Evolutionary conservation across 2,113 vertebrate genomes (phyloP).

Genomic region (Pycnonotus jocosus): DNA sequence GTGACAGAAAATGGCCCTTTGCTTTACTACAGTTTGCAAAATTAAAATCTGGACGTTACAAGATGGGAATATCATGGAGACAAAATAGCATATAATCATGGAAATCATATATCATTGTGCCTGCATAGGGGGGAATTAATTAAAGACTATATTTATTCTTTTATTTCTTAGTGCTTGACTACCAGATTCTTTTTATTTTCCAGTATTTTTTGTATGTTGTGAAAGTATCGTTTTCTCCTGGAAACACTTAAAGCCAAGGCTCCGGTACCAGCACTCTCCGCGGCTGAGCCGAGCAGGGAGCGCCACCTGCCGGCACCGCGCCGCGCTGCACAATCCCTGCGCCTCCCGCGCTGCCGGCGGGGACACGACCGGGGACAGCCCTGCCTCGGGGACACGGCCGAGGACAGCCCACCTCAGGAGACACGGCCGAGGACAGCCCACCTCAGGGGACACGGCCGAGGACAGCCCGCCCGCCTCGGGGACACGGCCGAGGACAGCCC

Average conservation of each 20-base stretch:
- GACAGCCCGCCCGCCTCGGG: too few relatives aligned
- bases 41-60: not conserved
- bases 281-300: not conserved
- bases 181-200: not conserved
- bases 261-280: not conserved
- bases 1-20: not conserved
- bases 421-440: not conserved
- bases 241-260: not conserved
- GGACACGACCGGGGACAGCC: not conserved
- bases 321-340: not conserved
- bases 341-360: not conserved
- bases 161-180: not conserved
- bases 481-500: not conserved
- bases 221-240: not conserved
- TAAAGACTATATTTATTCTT: not conserved
- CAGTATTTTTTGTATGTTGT: not conserved
- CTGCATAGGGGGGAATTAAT: not conserved
- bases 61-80: not conserved
- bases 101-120: not conserved
- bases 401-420: not conserved
- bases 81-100: not conserved
- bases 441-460: not conserved
- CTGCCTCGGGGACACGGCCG: not conserved
- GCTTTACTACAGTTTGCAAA: not conserved
- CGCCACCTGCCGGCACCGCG: slow-evolving; percentile 38